A percentile compares a stretch with the other conserved stretches of the same genome.
Conservation (phyloP, 2,113 vertebrate species). For the Bucco capensis region DNA sequence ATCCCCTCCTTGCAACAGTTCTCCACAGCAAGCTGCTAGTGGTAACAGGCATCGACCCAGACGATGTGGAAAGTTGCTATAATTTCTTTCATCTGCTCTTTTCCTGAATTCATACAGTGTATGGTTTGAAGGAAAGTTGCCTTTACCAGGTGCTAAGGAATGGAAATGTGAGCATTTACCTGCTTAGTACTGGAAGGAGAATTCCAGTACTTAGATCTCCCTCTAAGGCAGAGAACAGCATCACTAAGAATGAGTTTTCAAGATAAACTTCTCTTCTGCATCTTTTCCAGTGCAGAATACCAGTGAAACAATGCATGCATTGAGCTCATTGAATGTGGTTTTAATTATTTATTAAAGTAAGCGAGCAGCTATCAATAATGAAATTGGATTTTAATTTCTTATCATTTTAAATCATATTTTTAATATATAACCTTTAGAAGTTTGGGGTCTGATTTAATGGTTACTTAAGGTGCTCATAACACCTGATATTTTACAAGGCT, state of each 20-base stretch:
- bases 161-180: background rate
- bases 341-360: background rate
- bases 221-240: background rate
- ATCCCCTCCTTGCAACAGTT: background rate
- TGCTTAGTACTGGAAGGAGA: background rate
- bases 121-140: background rate
- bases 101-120: background rate
- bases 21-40: background rate
- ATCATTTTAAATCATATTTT: background rate
- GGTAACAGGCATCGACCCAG: background rate
- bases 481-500: background rate
- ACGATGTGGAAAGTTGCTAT: constrained; percentile 38
- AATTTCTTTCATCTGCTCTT: constrained; percentile 51
- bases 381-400: background rate
- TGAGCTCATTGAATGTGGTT: fast-evolving
- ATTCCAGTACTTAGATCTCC: background rate
- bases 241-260: background rate
- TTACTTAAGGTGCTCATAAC: background rate
- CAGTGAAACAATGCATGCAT: background rate
- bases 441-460: background rate
- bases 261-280: background rate
- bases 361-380: background rate
- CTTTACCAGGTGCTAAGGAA: constrained; percentile 26
- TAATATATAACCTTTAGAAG: background rate
- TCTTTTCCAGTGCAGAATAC: background rate